Evolutionary conservation across 2,797 vertebrate species (phyloP).

Genomic region (Neostethus bicornis): DNA sequence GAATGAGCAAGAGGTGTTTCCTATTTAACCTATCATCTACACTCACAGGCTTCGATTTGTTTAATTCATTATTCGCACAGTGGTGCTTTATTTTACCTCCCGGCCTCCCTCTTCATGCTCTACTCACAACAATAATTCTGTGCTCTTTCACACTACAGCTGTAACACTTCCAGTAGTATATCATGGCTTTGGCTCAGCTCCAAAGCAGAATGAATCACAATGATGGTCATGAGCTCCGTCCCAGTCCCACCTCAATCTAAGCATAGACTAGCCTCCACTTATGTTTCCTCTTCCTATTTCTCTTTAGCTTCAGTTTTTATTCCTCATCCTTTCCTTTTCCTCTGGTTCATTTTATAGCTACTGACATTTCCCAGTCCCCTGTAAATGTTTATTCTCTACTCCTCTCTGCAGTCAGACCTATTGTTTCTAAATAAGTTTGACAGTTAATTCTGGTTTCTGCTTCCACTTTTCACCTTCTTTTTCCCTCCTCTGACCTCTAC

Average conservation of each 20-base stretch:
- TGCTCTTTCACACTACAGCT: constrained; percentile 56
- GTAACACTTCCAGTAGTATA: constrained; percentile 63
- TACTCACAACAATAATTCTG: constrained; percentile 53
- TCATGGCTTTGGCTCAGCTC: constrained; percentile 46
- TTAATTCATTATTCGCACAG: constrained; percentile 58
- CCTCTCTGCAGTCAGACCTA: constrained; percentile 22
- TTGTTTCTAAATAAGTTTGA: constrained; percentile 36
- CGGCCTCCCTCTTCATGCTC: constrained; percentile 25
- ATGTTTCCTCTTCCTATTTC: constrained; percentile 11
- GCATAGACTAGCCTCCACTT: constrained; percentile 22
- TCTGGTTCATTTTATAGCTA: constrained; percentile 19
- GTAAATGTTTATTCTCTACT: constrained; percentile 30
- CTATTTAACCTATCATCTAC: constrained; percentile 50
- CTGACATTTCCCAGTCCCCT: constrained; percentile 22
- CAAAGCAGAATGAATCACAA: constrained; percentile 59
- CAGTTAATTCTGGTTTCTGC: constrained; percentile 32
- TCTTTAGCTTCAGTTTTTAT: constrained; percentile 46
- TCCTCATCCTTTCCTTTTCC: constrained; percentile 32
- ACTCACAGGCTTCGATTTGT: constrained; percentile 43
- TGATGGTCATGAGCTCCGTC: constrained; percentile 43
- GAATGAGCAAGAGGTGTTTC: constrained; percentile 63
- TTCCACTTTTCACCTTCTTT: constrained; percentile 29
- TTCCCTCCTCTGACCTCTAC: constrained; percentile 40
- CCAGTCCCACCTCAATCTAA: constrained; percentile 63
- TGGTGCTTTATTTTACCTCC: constrained; percentile 38